Evolutionary conservation across 2,797 vertebrate genomes (phyloP).

Genomic region (Podargus strigoides): DNA sequence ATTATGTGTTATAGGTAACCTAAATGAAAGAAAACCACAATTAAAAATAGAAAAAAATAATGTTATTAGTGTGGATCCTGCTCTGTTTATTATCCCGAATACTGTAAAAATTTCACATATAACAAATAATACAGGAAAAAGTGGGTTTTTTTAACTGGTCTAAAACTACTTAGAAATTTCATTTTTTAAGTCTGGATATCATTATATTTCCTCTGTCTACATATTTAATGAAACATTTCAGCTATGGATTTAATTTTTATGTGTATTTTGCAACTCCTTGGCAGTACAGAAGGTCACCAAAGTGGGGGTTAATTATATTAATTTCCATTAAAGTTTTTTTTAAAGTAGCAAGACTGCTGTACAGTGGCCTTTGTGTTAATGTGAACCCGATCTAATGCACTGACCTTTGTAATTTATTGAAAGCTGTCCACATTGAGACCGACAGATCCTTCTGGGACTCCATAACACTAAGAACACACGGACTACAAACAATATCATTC

Average conservation of each 20-base stretch:
- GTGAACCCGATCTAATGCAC: not conserved
- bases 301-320: not conserved
- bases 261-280: not conserved
- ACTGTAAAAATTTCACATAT: not conserved
- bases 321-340: not conserved
- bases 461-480: not conserved
- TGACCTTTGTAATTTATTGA: not conserved
- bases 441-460: not conserved
- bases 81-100: not conserved
- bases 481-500: not conserved
- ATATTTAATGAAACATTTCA: not conserved
- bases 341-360: not conserved
- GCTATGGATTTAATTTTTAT: not conserved
- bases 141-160: not conserved
- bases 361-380: not conserved
- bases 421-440: not conserved
- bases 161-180: not conserved
- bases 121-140: not conserved
- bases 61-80: not conserved
- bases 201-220: not conserved
- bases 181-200: not conserved
- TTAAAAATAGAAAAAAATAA: not conserved
- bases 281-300: not conserved
- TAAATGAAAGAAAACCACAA: not conserved
- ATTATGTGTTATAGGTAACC: conserved; percentile 18